Evolutionary conservation across 2,888 invertebrate species (phyloP), one percentile per base, ranked within the genome.

Genomic region (Synanthedon myopaeformis): DNA sequence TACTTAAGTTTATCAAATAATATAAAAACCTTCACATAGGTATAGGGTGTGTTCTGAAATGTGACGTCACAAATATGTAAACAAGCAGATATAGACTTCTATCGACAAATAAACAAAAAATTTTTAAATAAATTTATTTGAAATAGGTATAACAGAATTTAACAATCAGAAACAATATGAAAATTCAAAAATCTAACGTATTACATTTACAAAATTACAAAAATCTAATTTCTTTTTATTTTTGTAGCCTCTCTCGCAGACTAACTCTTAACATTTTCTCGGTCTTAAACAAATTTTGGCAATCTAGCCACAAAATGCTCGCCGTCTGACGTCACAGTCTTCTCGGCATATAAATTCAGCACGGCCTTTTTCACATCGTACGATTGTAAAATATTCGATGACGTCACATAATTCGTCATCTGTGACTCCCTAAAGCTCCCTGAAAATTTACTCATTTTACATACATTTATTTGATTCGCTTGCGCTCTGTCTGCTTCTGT

Each of bases 311-410:
- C 73, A 0, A 76, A 59, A 55, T 62, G 67, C n/a, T 70, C 70
- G 0, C 69, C 67, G n/a, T 64, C 61, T 0, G 64, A 59, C 0
- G 69, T 66, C 0, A 63, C 11, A 4, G 65, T 69, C 56, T 67
- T 76, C 53, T 81, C 74, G 0, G 82, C 70, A 52, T 83, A 85
- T 50, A 86, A 79, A 51, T 82, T 74, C 41, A 86, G 64, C 45
- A 85, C 85, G 0, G 84, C 85, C 56, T 75, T 84, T 50, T 86
- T 86, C 0, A 75, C 74, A 61, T 77, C 82, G 28, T 79, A 72
- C 11, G 75, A 73, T 55, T 86, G 84, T 52, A 85, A 61, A 17
- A 83, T 63, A 54, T 84, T 74, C 2, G 72, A 59, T 0, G 66
- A 60, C 14, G 58, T 58, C 2, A n/a, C 19, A 12, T 17, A 49